Evolutionary conservation across 2,888 invertebrate genomes (phyloP).

Genomic region (Hirudinaria manillensis): DNA sequence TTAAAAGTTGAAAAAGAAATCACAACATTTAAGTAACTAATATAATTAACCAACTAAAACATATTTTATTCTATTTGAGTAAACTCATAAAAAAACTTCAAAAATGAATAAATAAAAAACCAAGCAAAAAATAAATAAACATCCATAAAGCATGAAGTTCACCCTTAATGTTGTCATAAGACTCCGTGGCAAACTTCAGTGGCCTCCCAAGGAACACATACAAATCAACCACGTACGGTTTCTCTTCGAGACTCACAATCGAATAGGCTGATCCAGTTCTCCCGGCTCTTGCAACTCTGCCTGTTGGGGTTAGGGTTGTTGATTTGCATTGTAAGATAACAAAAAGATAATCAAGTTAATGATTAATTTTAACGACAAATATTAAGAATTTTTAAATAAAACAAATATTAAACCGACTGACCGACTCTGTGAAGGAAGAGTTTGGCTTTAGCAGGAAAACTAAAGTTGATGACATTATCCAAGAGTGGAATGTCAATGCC

Average conservation of each 20-base stretch:
- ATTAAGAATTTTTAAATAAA: background rate
- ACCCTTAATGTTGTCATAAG: background rate
- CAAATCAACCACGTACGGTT: constrained; percentile 85
- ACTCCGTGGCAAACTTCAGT: constrained; percentile 55
- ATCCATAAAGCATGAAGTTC: background rate
- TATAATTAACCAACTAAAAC: too few species aligned
- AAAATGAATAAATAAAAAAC: too few species aligned
- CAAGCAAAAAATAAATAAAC: too few species aligned
- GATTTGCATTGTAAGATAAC: background rate
- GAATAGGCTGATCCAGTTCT: constrained; percentile 84
- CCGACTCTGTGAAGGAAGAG: constrained; percentile 97
- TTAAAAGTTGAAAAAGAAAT: too few species aligned
- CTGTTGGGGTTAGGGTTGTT: too few species aligned
- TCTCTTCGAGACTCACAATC: constrained; percentile 80
- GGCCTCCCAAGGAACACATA: constrained; percentile 82
- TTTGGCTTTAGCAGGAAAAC: constrained; percentile 94
- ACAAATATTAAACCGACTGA: constrained; percentile 56
- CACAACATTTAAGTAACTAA: too few species aligned
- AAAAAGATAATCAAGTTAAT: background rate
- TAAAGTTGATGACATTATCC: constrained; percentile 90
- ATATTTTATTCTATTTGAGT: too few species aligned
- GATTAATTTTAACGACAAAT: background rate
- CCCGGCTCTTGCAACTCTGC: constrained; percentile 89
- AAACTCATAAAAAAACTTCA: too few species aligned
- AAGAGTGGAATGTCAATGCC: constrained; percentile 93